Percentiles rank a stretch among this genome's conserved stretches.
phyloP scores from a whole-genome alignment of 2,113 vertebrate genomes.

The Chauna torquata region DNA sequence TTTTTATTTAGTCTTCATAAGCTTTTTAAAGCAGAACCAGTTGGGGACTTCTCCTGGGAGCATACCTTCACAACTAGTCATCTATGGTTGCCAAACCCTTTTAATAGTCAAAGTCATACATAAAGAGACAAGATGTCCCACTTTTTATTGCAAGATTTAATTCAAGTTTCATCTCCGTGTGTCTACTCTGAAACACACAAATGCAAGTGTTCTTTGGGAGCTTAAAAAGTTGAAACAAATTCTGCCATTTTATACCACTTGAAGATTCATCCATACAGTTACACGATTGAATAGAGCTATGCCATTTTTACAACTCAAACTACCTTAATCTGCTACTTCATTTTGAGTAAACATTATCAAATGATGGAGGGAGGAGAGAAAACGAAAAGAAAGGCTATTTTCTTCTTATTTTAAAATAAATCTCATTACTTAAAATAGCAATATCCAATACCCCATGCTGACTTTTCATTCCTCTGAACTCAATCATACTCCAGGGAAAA shows the following conservation, averaged over 20 bases:
- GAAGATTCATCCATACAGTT: background rate
- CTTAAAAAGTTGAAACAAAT: background rate
- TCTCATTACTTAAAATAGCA: background rate
- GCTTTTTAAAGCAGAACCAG: background rate
- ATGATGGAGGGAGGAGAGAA: background rate
- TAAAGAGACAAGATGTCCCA: background rate
- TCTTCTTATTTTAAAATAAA: background rate
- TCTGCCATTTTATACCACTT: background rate
- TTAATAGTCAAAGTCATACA: background rate
- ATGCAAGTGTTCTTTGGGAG: background rate
- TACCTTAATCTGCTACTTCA: background rate
- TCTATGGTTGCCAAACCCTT: background rate
- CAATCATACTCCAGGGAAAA: background rate
- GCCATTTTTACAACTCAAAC: background rate
- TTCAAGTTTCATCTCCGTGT: background rate
- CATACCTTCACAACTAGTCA: background rate
- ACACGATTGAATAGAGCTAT: background rate
- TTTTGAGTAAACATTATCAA: background rate
- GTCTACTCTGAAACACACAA: background rate
- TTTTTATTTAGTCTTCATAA: background rate
- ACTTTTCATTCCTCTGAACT: background rate
- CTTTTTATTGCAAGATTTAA: background rate
- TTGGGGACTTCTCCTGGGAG: background rate
- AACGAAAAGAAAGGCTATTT: background rate
- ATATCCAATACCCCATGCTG: background rate